Evolutionary conservation across 1,140 invertebrate genomes (phyloP), one percentile per base, ranked within the genome.

Genomic region (Drosophila ercepeae): DNA sequence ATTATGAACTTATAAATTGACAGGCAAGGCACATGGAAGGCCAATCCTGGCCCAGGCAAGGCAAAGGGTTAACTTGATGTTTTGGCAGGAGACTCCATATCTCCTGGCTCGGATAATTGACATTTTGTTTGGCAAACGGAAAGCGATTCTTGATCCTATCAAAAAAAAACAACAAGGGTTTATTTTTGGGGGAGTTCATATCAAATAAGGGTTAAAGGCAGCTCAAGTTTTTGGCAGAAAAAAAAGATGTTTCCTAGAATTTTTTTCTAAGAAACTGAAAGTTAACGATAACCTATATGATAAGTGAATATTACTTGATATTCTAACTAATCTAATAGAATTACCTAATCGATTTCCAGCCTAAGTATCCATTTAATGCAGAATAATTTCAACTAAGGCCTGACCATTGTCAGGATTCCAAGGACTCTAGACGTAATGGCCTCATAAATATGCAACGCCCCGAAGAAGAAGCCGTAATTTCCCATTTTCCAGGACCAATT

Each of bases 1-100:
- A 76, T 79, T 79, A 84, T 84, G 61, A 84, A 86, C 81, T 86
- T 75, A 68, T 78, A 86, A 84, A 79, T 76, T 86, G 79, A 83
- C 75, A 83, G 29, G 78, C 57, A 58, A 39, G 53, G 41, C 42
- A 49, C 23, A 29, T 46, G 65, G 54, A 68, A 74, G 29, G 14
- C 21, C 14, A 5, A 25, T 27, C 18, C 42, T 14, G 49, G 21
- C 39, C 52, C 19, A n/a, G n/a, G n/a, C n/a, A n/a, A n/a, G n/a
- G n/a, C n/a, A 11, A 59, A 42, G 70, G 21, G 32, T 72, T 60
- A 19, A 29, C 39, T 39, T 5, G 39, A 19, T 42, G n/a, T 18
- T 42, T 6, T 14, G 16, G 2, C 16, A 23, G n/a, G 27, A 21
- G 21, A 21, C 25, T 14, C 42, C 63, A 42, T 21, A 19, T 14